Percentiles rank a stretch among this genome's conserved stretches.
phyloP scores from a whole-genome alignment of 2,797 vertebrate species.

The Neosilurus hyrtlii region DNA sequence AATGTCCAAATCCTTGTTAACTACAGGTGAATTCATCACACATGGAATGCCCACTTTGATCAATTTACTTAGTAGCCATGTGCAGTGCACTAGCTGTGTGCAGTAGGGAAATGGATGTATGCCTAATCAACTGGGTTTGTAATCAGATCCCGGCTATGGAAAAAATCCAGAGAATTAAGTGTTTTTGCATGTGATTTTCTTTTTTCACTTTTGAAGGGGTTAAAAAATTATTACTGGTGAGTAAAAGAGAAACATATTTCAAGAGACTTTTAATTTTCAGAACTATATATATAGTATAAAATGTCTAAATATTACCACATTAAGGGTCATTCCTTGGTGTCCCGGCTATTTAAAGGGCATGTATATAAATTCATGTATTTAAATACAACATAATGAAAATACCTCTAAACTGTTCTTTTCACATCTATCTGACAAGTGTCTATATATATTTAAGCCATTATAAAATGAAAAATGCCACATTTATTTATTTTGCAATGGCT shows the following conservation, averaged over 20 bases:
- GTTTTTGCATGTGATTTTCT: neutral
- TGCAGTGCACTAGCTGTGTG: neutral
- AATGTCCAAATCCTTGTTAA: neutral
- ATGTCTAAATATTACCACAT: neutral
- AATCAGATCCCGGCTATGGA: neutral
- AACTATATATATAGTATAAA: neutral
- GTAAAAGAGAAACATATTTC: neutral
- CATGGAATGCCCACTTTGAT: neutral
- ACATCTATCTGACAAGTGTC: neutral
- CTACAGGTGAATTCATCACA: neutral
- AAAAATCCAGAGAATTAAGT: neutral
- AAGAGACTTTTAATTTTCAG: neutral
- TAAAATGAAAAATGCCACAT: slow-evolving; percentile 6
- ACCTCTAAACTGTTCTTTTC: too few species aligned
- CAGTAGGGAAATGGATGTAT: neutral
- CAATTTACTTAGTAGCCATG: neutral
- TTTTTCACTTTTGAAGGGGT: neutral
- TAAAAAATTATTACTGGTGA: neutral
- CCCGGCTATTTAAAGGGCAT: neutral
- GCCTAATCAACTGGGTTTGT: neutral
- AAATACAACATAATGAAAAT: neutral
- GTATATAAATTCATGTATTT: neutral
- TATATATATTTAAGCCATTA: neutral
- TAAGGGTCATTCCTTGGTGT: neutral
- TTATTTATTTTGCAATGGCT: neutral